A percentile compares a stretch with the other conserved stretches of the same genome.
Evolutionary conservation across 1,140 invertebrate species (phyloP).

Genomic region (Saccostrea glomerata): DNA sequence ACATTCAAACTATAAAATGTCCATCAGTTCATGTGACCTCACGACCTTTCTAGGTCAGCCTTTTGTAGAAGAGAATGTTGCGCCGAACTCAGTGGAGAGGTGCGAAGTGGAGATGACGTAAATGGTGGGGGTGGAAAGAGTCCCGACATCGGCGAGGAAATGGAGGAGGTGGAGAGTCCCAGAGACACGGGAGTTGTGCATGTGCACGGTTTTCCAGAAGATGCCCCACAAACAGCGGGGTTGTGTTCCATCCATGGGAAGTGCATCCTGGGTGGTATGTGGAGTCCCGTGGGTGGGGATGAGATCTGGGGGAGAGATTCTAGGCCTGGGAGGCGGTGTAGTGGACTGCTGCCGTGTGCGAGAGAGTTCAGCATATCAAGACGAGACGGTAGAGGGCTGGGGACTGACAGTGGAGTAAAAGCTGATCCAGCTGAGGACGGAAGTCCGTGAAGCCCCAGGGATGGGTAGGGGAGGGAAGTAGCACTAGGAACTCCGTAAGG

Average conservation of each 20-base stretch:
- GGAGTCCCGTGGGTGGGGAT: constrained; percentile 40
- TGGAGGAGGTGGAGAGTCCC: constrained; percentile 32
- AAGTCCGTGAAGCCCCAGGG: constrained; percentile 59
- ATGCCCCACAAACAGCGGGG: constrained; percentile 49
- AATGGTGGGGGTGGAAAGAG: constrained; percentile 44
- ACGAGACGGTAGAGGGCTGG: constrained; percentile 57
- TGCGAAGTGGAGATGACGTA: constrained; percentile 42
- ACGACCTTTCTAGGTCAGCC: constrained; percentile 56
- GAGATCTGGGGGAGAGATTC: constrained; percentile 38
- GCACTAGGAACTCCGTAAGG: constrained; percentile 76
- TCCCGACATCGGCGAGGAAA: constrained; percentile 44
- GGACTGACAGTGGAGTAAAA: constrained; percentile 56
- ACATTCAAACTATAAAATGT: constrained; percentile 34
- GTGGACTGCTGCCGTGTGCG: constrained; percentile 40
- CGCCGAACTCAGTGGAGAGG: constrained; percentile 43
- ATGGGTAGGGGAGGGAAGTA: constrained; percentile 59
- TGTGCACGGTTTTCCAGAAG: constrained; percentile 56
- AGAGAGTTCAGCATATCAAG: constrained; percentile 61
- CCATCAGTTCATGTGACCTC: neutral
- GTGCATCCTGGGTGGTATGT: constrained; percentile 53
- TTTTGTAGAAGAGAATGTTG: constrained; percentile 49
- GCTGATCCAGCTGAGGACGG: constrained; percentile 57
- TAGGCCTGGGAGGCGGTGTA: constrained; percentile 48
- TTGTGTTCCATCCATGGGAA: constrained; percentile 58
- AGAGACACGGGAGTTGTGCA: constrained; percentile 36